These are phyloP conservation scores for Mesaphorura yosii DNA, from an alignment of 1,140 invertebrate species.

Conservation along the genomic window DNA sequence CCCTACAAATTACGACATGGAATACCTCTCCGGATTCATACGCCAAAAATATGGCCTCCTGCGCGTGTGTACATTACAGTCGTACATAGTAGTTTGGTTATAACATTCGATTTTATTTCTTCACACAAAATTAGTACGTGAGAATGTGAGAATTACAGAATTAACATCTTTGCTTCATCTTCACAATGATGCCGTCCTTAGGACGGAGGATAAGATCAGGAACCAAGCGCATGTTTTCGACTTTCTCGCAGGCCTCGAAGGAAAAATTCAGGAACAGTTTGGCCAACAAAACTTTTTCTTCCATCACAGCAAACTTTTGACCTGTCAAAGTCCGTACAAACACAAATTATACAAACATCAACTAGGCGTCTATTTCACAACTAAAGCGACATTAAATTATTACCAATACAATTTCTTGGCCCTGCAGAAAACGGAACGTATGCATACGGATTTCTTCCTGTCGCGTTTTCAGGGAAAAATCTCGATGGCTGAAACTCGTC, in stretches of 20 bases:
- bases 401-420: slow-evolving; percentile 41
- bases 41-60: too few species aligned
- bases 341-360: too few species aligned
- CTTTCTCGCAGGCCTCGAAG: neutral
- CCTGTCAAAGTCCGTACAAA: slow-evolving; percentile 42
- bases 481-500: slow-evolving; percentile 41
- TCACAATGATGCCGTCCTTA: neutral
- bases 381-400: slow-evolving; percentile 3
- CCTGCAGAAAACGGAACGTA: slow-evolving; percentile 46
- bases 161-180: too few species aligned
- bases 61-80: too few species aligned
- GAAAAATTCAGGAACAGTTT: slow-evolving; percentile 45
- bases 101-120: too few species aligned
- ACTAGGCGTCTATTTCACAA: slow-evolving; percentile 31
- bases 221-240: neutral
- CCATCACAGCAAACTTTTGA: slow-evolving; percentile 46
- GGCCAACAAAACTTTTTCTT: slow-evolving; percentile 46
- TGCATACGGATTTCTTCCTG: slow-evolving; percentile 39
- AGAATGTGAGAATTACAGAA: too few species aligned
- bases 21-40: too few species aligned
- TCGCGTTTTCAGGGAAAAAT: slow-evolving; percentile 38
- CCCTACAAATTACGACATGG: too few species aligned
- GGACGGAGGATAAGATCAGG: neutral
- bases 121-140: too few species aligned
- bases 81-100: too few species aligned